Evolutionary conservation across 2,113 vertebrate species (phyloP).

Genomic region (Notothenia rossii): DNA sequence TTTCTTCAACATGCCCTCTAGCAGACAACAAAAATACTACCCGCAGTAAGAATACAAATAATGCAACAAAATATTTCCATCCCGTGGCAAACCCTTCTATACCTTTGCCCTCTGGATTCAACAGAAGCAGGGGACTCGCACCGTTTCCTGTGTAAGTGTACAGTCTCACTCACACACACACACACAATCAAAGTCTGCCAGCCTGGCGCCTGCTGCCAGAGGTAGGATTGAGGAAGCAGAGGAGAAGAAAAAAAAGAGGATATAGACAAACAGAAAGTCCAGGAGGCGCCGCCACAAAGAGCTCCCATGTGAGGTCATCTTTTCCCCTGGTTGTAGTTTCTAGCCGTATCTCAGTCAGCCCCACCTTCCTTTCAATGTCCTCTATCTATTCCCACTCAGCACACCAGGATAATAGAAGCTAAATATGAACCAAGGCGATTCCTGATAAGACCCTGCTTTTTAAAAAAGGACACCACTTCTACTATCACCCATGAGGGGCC

Average conservation of each 20-base stretch:
- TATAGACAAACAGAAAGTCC: constrained; percentile 32
- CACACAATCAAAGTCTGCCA: constrained; percentile 25
- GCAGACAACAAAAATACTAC: constrained; percentile 6
- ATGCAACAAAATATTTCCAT: background rate
- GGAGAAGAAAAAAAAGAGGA: constrained; percentile 15
- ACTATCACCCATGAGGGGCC: constrained; percentile 14
- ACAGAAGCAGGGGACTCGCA: constrained; percentile 31
- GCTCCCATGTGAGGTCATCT: constrained; percentile 54
- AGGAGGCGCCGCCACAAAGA: constrained; percentile 39
- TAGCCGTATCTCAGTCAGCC: constrained; percentile 44
- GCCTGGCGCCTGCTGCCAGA: constrained; percentile 52
- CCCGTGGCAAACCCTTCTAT: background rate
- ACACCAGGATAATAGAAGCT: constrained; percentile 55
- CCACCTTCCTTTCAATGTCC: constrained; percentile 34
- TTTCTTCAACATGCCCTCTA: constrained; percentile 9
- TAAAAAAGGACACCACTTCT: background rate
- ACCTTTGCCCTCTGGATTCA: constrained; percentile 13
- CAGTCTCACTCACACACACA: constrained; percentile 4
- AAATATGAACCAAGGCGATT: constrained; percentile 40
- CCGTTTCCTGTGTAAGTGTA: constrained; percentile 52
- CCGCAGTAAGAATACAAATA: background rate
- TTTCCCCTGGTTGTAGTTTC: constrained; percentile 57
- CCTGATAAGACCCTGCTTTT: constrained; percentile 26
- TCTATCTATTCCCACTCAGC: constrained; percentile 42
- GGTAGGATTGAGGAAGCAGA: constrained; percentile 22